Evolutionary conservation across 2,797 vertebrate species (phyloP).

Genomic region (Rhynchonycteris naso): DNA sequence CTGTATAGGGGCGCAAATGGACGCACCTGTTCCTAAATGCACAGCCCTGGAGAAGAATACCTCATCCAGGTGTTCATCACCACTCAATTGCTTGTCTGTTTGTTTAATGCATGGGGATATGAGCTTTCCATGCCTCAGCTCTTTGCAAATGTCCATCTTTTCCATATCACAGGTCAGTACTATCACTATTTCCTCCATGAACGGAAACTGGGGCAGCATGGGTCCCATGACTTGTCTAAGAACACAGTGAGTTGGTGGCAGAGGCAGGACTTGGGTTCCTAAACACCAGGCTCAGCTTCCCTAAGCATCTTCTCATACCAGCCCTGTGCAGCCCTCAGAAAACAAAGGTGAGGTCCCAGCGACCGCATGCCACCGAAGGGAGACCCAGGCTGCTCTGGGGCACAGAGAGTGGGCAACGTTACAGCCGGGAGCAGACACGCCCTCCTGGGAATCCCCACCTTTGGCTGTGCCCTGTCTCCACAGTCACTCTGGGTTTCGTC

Average conservation of each 20-base stretch:
- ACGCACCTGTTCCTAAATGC: rapidly evolving
- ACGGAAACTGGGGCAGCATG: rapidly evolving
- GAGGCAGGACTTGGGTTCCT: background rate
- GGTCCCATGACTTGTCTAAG: background rate
- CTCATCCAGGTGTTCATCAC: rapidly evolving
- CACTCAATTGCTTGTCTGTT: rapidly evolving
- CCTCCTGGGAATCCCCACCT: background rate
- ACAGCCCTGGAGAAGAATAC: rapidly evolving
- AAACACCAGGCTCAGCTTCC: background rate
- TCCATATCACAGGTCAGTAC: rapidly evolving
- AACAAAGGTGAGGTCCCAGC: background rate
- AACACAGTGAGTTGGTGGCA: background rate
- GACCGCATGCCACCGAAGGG: rapidly evolving
- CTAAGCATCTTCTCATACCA: background rate
- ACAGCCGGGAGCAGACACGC: rapidly evolving
- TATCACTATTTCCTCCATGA: rapidly evolving
- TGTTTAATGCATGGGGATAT: rapidly evolving
- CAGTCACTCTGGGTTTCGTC: background rate
- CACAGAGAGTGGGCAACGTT: background rate
- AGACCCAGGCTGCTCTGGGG: no score
- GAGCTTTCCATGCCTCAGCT: rapidly evolving
- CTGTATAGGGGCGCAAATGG: no score
- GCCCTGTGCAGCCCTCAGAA: rapidly evolving
- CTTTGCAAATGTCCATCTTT: no score
- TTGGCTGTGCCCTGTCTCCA: no score